A percentile compares a stretch with the other conserved stretches of the same genome.
phyloP scores from a whole-genome alignment of 2,113 vertebrate genomes.

The Podarcis raffonei region DNA sequence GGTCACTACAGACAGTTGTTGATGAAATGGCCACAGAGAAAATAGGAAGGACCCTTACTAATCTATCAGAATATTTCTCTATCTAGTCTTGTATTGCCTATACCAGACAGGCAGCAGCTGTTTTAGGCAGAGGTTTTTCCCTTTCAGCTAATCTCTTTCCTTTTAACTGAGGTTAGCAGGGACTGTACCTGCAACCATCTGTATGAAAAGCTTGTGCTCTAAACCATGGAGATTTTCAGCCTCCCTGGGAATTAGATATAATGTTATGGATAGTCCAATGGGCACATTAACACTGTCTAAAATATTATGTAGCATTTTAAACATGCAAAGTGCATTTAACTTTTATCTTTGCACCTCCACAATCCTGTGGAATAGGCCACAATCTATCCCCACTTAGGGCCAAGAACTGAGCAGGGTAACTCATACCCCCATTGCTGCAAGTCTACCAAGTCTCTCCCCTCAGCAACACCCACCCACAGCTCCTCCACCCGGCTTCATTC shows the following conservation, averaged over 20 bases:
- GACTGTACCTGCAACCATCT: not conserved
- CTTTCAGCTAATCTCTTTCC: not conserved
- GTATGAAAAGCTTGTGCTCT: too few relatives aligned
- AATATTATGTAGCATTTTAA: not conserved
- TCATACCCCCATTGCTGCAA: not conserved
- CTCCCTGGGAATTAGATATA: not conserved
- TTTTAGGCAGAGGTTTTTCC: not conserved
- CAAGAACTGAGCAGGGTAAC: not conserved
- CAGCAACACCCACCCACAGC: not conserved
- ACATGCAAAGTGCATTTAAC: not conserved
- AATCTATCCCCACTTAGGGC: not conserved
- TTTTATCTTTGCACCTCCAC: not conserved
- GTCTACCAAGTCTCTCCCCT: not conserved
- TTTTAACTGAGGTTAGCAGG: not conserved
- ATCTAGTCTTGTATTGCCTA: not conserved
- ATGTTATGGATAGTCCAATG: too few relatives aligned
- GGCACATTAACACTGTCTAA: too few relatives aligned
- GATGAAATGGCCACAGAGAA: not conserved
- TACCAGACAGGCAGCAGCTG: not conserved
- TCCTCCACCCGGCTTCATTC: too few relatives aligned
- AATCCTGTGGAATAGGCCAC: not conserved
- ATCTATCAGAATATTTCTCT: too few relatives aligned
- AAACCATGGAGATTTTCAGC: too few relatives aligned
- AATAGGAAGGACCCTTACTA: not conserved
- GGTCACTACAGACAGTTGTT: not conserved